phyloP scores from a whole-genome alignment of 2,797 vertebrate genomes.

The Chelmon rostratus region DNA sequence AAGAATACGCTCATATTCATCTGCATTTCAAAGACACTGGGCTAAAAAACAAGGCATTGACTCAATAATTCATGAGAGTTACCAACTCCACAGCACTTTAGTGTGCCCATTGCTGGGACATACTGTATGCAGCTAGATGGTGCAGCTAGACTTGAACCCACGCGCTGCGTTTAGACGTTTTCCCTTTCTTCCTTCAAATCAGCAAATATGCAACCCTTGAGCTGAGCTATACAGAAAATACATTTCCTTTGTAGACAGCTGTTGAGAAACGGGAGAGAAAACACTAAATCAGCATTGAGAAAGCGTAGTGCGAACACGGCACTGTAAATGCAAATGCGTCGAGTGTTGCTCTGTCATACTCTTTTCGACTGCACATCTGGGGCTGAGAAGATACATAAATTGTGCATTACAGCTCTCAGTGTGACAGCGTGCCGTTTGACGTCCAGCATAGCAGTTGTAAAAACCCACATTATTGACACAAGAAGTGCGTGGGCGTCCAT shows the following conservation, averaged over 20 bases:
- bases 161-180: conserved; percentile 23
- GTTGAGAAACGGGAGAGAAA: conserved; percentile 23
- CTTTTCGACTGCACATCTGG: neutral
- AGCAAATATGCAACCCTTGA: conserved; percentile 39
- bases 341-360: neutral
- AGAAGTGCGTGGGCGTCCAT: conserved; percentile 65
- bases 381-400: neutral
- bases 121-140: conserved; percentile 23
- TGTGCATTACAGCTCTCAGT: neutral
- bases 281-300: conserved; percentile 9
- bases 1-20: conserved; percentile 36
- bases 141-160: neutral
- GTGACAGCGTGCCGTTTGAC: conserved; percentile 5
- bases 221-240: conserved; percentile 48
- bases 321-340: neutral
- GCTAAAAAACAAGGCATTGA: conserved; percentile 51
- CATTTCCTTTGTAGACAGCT: conserved; percentile 33
- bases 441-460: conserved; percentile 18
- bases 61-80: conserved; percentile 77
- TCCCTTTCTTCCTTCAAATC: conserved; percentile 33
- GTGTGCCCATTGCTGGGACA: conserved; percentile 29
- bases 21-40: conserved; percentile 58
- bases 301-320: neutral
- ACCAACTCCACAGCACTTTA: conserved; percentile 58
- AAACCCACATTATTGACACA: conserved; percentile 54